A percentile compares a stretch with the other conserved stretches of the same genome.
phyloP scores from a whole-genome alignment of 2,888 invertebrate genomes.

The Carabus problematicus region DNA sequence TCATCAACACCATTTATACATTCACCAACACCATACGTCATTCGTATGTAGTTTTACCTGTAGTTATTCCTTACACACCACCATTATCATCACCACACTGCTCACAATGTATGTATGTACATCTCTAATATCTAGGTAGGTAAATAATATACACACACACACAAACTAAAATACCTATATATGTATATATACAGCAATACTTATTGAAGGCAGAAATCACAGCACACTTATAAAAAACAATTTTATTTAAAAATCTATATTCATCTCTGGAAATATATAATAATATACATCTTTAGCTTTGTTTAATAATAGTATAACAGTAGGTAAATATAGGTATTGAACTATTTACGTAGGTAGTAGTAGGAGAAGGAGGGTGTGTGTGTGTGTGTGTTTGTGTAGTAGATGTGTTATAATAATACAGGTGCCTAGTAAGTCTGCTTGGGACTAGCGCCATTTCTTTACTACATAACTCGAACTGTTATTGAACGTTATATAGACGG shows the following conservation, averaged over 20 bases:
- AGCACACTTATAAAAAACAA: constrained; percentile 18
- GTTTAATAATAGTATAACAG: constrained; percentile 26
- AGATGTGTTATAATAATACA: constrained; percentile 16
- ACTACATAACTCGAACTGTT: constrained; percentile 1
- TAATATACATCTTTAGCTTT: constrained; percentile 34
- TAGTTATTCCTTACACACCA: neutral
- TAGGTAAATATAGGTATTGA: neutral
- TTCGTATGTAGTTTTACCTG: constrained; percentile 38
- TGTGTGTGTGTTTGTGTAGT: neutral
- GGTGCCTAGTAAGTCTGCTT: constrained; percentile 18
- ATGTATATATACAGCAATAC: neutral
- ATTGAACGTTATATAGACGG: too few species aligned
- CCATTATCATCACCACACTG: neutral
- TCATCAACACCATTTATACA: neutral
- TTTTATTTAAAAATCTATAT: constrained; percentile 31
- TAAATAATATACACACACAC: too few species aligned
- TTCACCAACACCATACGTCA: neutral
- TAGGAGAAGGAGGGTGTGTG: too few species aligned
- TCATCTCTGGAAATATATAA: constrained; percentile 29
- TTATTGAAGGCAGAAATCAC: neutral
- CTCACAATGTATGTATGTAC: neutral
- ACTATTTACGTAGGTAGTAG: too few species aligned
- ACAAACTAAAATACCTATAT: constrained; percentile 9
- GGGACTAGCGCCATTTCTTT: constrained; percentile 27
- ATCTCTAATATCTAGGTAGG: constrained; percentile 5